Conservation (phyloP, 2,797 vertebrate genomes). For the Pseudopleuronectes americanus region DNA sequence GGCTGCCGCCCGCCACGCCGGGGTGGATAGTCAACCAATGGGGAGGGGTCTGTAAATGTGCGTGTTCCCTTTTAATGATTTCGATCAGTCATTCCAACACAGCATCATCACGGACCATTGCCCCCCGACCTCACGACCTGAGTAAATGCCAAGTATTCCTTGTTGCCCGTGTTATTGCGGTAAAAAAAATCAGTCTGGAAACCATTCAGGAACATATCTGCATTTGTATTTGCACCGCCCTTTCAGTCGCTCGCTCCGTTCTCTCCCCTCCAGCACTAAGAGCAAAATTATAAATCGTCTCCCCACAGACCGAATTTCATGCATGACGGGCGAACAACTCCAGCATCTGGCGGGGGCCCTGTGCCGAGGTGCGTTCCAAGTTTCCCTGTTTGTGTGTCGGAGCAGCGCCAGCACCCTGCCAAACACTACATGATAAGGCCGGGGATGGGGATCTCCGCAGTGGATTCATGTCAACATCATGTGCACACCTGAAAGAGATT, state of each 20-base stretch:
- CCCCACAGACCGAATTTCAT: constrained; percentile 83
- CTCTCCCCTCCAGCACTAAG: constrained; percentile 64
- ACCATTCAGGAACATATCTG: constrained; percentile 53
- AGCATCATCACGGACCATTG: constrained; percentile 54
- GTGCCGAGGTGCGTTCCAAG: constrained; percentile 71
- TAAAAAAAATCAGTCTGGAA: constrained; percentile 69
- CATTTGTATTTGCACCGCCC: constrained; percentile 36
- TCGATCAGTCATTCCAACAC: constrained; percentile 52
- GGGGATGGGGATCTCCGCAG: neutral
- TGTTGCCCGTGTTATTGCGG: constrained; percentile 36
- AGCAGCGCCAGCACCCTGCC: constrained; percentile 65
- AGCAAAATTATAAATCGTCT: constrained; percentile 82
- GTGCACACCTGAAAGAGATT: constrained; percentile 55
- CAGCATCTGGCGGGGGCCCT: constrained; percentile 80
- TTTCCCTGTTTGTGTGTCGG: constrained; percentile 24
- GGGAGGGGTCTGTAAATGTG: constrained; percentile 21
- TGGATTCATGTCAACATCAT: constrained; percentile 64
- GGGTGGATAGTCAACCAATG: constrained; percentile 9
- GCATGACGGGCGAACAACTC: constrained; percentile 80
- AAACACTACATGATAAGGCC: constrained; percentile 70
- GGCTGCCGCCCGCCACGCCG: constrained; percentile 10
- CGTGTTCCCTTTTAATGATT: constrained; percentile 49
- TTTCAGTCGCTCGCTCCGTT: constrained; percentile 31
- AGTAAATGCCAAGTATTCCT: constrained; percentile 42
- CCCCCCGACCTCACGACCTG: constrained; percentile 18